These are phyloP conservation scores for Pomacea maculata DNA, from an alignment of 1,140 invertebrate genomes.

Conservation along the genomic window DNA sequence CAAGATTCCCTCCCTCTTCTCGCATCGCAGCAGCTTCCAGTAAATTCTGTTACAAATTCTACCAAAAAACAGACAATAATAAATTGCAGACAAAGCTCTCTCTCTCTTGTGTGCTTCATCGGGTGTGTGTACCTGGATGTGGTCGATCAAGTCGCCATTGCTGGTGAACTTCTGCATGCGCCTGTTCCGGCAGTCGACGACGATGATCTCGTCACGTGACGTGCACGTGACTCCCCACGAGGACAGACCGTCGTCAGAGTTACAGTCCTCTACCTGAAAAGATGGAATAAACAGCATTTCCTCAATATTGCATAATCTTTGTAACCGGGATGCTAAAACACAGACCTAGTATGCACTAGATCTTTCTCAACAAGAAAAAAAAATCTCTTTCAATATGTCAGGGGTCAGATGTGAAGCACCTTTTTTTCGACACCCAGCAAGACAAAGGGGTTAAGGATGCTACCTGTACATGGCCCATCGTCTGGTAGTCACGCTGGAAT, in stretches of 20 bases:
- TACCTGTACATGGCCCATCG: conserved; percentile 42
- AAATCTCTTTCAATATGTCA: too few relatives aligned
- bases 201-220: conserved; percentile 52
- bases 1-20: too few relatives aligned
- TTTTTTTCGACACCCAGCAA: too few relatives aligned
- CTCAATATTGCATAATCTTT: too few relatives aligned
- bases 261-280: conserved; percentile 38
- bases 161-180: conserved; percentile 55
- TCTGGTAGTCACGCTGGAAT: conserved; percentile 42
- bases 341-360: too few relatives aligned
- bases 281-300: background rate
- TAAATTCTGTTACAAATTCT: too few relatives aligned
- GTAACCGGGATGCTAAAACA: too few relatives aligned
- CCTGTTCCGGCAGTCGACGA: conserved; percentile 53
- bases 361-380: too few relatives aligned
- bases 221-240: conserved; percentile 56
- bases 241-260: conserved; percentile 43
- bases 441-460: too few relatives aligned
- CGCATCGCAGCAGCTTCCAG: too few relatives aligned
- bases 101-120: background rate
- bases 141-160: conserved; percentile 53
- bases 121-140: conserved; percentile 37
- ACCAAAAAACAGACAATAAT: too few relatives aligned
- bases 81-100: background rate
- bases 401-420: too few relatives aligned